These are phyloP conservation scores for Scelioninae gen. 1 DNA, from an alignment of 2,888 invertebrate genomes.

Conservation along the genomic window DNA sequence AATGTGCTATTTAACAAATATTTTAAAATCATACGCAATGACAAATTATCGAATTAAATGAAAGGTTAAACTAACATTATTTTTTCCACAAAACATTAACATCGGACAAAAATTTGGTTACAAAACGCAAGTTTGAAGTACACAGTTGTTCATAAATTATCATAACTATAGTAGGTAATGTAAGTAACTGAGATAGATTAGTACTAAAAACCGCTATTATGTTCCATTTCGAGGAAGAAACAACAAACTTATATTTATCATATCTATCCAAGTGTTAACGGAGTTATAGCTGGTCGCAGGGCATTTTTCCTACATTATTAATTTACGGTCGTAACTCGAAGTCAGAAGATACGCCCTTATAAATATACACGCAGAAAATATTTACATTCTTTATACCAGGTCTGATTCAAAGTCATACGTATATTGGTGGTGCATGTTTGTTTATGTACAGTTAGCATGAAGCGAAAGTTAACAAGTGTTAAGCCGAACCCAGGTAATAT, in stretches of 20 bases:
- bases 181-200: slow-evolving; percentile 12
- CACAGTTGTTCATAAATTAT: slow-evolving; percentile 31
- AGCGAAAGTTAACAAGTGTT: slow-evolving; percentile 43
- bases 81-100: slow-evolving; percentile 49
- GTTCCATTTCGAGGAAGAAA: slow-evolving; percentile 47
- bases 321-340: slow-evolving; percentile 37
- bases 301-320: slow-evolving; percentile 33
- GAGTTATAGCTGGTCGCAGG: slow-evolving; percentile 30
- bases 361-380: slow-evolving; percentile 30
- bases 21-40: too few species aligned
- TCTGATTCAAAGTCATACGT: slow-evolving; percentile 21
- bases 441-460: slow-evolving; percentile 55
- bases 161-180: slow-evolving; percentile 32
- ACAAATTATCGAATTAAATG: slow-evolving; percentile 1
- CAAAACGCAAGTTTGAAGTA: slow-evolving; percentile 10
- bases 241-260: slow-evolving; percentile 40
- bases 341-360: slow-evolving; percentile 24
- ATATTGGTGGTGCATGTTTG: slow-evolving; percentile 13
- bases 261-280: slow-evolving; percentile 42
- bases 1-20: too few species aligned
- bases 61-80: slow-evolving; percentile 8
- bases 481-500: slow-evolving; percentile 35
- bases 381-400: slow-evolving; percentile 14
- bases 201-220: slow-evolving; percentile 27
- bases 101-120: slow-evolving; percentile 42